Evolutionary conservation across 2,888 invertebrate genomes (phyloP).

Genomic region (Elysia crispata): DNA sequence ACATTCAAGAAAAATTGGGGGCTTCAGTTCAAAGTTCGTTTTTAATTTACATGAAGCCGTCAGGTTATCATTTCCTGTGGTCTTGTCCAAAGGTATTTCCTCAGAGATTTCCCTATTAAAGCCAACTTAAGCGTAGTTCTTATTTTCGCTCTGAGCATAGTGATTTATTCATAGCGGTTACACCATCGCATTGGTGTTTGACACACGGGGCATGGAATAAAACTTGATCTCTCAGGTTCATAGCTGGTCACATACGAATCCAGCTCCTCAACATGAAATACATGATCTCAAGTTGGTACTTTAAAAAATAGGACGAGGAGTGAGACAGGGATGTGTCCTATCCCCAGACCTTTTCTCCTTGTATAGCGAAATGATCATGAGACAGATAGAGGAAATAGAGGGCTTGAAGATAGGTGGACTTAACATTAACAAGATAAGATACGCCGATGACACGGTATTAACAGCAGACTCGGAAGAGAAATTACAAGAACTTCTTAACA

Average conservation of each 20-base stretch:
- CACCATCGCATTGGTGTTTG: constrained; percentile 23
- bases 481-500: too few relatives aligned
- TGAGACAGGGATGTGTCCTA: too few relatives aligned
- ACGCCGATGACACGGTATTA: too few relatives aligned
- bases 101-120: not conserved
- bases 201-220: constrained; percentile 42
- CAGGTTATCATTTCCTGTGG: not conserved
- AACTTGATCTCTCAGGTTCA: constrained; percentile 28
- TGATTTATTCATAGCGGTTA: constrained; percentile 34
- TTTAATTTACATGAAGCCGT: constrained; percentile 2
- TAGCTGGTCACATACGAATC: constrained; percentile 37
- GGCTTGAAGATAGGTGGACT: too few relatives aligned
- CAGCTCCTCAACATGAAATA: constrained; percentile 35
- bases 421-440: too few relatives aligned
- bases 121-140: not conserved
- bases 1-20: not conserved
- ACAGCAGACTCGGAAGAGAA: too few relatives aligned
- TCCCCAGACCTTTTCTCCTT: too few relatives aligned
- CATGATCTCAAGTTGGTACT: constrained; percentile 44
- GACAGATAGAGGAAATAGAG: too few relatives aligned
- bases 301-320: too few relatives aligned
- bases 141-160: not conserved
- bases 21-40: too few relatives aligned
- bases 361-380: too few relatives aligned
- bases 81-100: not conserved